Base-by-base conservation (phyloP, 2,113 vertebrate species). In the Cyphomyrus discorhynchus region DNA sequence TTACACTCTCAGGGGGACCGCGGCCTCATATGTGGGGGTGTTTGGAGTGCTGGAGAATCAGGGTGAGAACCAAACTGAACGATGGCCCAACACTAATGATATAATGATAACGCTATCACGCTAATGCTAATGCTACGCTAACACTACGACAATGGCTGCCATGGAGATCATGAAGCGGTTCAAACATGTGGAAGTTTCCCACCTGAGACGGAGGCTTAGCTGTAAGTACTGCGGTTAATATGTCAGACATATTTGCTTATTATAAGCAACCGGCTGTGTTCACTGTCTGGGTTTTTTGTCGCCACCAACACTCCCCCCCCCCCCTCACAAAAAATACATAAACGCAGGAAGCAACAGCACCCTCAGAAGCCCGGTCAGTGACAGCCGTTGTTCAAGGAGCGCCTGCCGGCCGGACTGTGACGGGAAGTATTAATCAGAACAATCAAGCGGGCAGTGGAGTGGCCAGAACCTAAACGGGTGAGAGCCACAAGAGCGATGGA, bases 191-290 rank as follows among this genome's bases (percentile, higher is more conserved):
- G 9, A 7, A 56, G 50, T 53, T 56, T 87, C 50, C 46, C 17
- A 89, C 91, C 82, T 88, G 52, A 35, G 86, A 62, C 74, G n/a
- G 66, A 85, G 77, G 80, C 90, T 89, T 90, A 92, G 91, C 92
- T 90, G 92, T 93, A 92, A 92, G 93, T 92, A 94, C 94, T 94
- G 92, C 85, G 92, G 92, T 88, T 35, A 92, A 94, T 17, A 93
- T 92, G 91, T 93, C 93, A 94, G 93, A 92, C 93, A 1, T 91
- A 91, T 88, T 35, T 50, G 49, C 49, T 50, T 50, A 50, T 50
- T 50, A 13, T 50, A 47, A 47, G 49, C 49, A 13, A 49, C 49
- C 0, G 83, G 77, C 2, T 39, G 6, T 87, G 27, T 21, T 53
- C 31, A 6, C 13, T 31, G 50, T n/a, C 10, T 21, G 31, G 13